Evolutionary conservation across 2,797 vertebrate genomes (phyloP).

Genomic region (Eidolon dupreanum): DNA sequence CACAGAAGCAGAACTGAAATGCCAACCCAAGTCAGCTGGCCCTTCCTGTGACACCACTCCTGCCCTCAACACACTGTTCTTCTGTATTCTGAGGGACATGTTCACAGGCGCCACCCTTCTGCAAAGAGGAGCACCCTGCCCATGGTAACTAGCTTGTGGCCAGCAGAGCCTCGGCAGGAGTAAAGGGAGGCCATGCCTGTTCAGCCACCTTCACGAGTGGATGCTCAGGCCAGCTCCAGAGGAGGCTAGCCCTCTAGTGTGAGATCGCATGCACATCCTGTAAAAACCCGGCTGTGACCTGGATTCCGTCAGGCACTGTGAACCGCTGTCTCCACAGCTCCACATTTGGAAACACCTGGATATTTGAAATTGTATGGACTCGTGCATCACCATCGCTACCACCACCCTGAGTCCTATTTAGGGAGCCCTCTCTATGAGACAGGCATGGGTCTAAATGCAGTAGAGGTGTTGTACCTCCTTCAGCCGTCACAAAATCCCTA

Average conservation of each 20-base stretch:
- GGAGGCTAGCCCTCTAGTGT: fast-evolving
- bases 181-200: fast-evolving
- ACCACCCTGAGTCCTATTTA: not conserved
- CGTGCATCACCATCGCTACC: not conserved
- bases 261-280: fast-evolving
- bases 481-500: not conserved
- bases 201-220: too few species aligned
- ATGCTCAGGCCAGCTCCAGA: not conserved
- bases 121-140: not conserved
- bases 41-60: not conserved
- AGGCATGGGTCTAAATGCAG: not conserved
- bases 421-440: not conserved
- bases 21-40: fast-evolving
- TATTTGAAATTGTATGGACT: not conserved
- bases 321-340: not conserved
- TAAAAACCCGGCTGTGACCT: not conserved
- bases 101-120: not conserved
- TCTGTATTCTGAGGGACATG: not conserved
- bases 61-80: not conserved
- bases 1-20: not conserved
- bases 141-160: not conserved
- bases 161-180: not conserved
- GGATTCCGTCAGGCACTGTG: not conserved
- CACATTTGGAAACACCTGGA: not conserved
- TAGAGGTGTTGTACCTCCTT: not conserved